Conservation (phyloP, 2,113 vertebrate species). For the Tor tambroides region DNA sequence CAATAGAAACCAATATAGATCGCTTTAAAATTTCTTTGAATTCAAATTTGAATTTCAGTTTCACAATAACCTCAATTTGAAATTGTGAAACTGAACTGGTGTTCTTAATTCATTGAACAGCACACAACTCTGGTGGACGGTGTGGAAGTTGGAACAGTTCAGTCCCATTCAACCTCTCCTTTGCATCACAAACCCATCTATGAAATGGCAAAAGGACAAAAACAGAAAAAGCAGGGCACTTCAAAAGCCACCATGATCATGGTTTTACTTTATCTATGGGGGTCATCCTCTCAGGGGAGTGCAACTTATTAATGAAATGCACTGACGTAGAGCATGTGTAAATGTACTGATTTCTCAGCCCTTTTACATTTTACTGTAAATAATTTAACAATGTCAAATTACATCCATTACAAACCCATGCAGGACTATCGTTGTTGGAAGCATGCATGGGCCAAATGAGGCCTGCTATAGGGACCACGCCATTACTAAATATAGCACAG, state of each 20-base stretch:
- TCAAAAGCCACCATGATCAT: background rate
- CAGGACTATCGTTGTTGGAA: background rate
- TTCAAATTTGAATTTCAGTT: too few species aligned
- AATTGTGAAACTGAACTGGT: too few species aligned
- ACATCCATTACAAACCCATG: conserved; percentile 10
- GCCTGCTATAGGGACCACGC: background rate
- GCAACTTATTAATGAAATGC: background rate
- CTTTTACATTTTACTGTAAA: conserved; percentile 18
- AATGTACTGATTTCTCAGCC: conserved; percentile 51
- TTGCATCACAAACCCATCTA: background rate
- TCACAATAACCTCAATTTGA: too few species aligned
- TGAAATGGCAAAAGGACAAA: background rate
- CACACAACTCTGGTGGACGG: background rate
- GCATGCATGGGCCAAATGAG: background rate
- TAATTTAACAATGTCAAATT: conserved; percentile 29
- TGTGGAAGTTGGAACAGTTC: background rate
- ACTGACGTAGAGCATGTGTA: background rate
- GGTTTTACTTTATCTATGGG: background rate
- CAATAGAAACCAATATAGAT: too few species aligned
- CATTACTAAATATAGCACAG: conserved; percentile 45
- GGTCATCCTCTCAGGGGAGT: background rate
- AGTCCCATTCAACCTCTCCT: background rate
- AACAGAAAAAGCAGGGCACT: background rate
- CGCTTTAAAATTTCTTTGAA: too few species aligned
- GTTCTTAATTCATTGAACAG: background rate